Evolutionary conservation across 2,113 vertebrate species (phyloP), one percentile per base, ranked within the genome.

Genomic region (Nymphicus hollandicus): DNA sequence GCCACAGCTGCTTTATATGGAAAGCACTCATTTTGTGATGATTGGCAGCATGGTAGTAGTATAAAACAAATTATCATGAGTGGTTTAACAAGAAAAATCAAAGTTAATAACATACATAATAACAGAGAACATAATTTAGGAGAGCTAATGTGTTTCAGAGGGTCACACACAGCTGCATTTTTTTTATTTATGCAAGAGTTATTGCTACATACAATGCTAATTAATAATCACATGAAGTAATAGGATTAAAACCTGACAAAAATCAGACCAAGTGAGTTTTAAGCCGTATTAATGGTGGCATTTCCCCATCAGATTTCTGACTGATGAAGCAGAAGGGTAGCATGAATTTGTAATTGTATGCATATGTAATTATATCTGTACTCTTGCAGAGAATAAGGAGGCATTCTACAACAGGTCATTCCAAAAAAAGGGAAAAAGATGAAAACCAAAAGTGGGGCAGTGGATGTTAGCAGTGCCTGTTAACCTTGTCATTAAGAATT

Each of bases 181-280:
- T 86, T 56, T 94, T 92, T 92, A 88, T 91, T 85, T 88, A 87
- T 88, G 82, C 55, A 60, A 81, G 69, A 81, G 18, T 84, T 93
- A 78, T 81, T 60, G 25, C 80, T 91, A 90, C 39, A 65, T 4
- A 47, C 44, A 70, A 81, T 65, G 52, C 20, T 89, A 96, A 93
- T 94, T 96, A 96, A 96, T 87, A 91, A 91, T 92, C 80, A 81
- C 80, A 93, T 77, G 47, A 84, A 91, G 24, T 81, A 96, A 96
- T 56, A 84, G 61, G 83, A 94, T 93, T 96, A 92, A 93, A 95
- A 91, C 61, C 55, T 91, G 90, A 81, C 65, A 96, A 86, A 93
- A 96, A 81, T 95, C 91, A 87, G 85, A 69, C 47, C 64, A 74
- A 90, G 44, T 61, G 76, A 86, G 39, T 74, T 93, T 92, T 74